A percentile compares a stretch with the other conserved stretches of the same genome.
Conservation (phyloP, 1,140 invertebrate genomes). For the Delia radicum region DNA sequence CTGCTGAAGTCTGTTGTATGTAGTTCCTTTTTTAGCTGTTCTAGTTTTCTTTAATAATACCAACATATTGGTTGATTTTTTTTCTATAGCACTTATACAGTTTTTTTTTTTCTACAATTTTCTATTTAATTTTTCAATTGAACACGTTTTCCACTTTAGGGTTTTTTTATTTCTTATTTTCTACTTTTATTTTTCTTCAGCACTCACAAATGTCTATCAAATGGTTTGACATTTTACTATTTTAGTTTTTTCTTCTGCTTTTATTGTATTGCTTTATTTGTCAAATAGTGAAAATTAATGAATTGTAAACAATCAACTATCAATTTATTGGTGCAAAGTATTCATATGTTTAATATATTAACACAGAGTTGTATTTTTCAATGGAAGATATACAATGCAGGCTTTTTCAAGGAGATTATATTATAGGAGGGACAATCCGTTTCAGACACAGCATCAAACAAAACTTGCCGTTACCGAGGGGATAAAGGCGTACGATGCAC, state of each 20-base stretch:
- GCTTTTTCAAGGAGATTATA: too few species aligned
- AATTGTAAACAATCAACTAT: constrained; percentile 20
- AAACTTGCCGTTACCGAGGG: too few species aligned
- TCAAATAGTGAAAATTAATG: constrained; percentile 12
- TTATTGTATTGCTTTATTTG: not conserved
- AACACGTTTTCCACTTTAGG: constrained; percentile 10
- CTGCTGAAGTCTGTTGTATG: not conserved
- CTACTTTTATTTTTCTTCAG: too few species aligned
- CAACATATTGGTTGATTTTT: not conserved
- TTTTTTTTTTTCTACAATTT: too few species aligned
- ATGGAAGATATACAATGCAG: too few species aligned
- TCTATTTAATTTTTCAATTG: constrained; percentile 5
- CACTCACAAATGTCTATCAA: not conserved
- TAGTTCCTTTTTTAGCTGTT: not conserved
- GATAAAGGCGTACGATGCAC: too few species aligned
- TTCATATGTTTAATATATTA: too few species aligned
- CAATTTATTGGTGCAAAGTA: not conserved
- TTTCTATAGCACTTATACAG: not conserved
- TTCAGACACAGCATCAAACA: too few species aligned
- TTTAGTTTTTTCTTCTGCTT: not conserved
- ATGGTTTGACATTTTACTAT: not conserved
- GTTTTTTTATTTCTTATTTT: not conserved
- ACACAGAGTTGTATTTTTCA: too few species aligned
- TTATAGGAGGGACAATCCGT: too few species aligned
- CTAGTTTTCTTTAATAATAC: not conserved